Conservation (phyloP, 2,888 invertebrate genomes). For the Nemurella pictetii region DNA sequence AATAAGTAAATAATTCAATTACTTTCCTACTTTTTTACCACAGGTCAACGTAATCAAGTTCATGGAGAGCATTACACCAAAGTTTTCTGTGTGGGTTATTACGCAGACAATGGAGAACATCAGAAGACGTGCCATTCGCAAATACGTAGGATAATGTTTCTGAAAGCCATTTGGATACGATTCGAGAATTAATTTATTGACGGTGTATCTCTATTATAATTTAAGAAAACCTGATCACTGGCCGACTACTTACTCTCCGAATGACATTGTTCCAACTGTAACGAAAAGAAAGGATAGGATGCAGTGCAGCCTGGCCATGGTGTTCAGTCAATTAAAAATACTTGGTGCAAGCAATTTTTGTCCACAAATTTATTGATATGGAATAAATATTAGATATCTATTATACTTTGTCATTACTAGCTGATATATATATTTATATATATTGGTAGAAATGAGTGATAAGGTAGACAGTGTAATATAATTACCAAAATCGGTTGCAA, state of each 20-base stretch:
- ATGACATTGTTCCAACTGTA: no score
- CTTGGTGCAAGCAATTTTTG: not conserved
- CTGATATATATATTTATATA: not conserved
- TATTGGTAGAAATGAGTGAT: no score
- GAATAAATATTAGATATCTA: not conserved
- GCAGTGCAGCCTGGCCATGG: no score
- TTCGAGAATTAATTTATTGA: not conserved
- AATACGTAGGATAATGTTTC: not conserved
- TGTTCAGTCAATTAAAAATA: not conserved
- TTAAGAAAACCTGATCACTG: no score
- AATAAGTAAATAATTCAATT: not conserved
- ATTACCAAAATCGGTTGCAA: not conserved
- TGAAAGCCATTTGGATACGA: not conserved
- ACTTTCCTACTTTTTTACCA: not conserved
- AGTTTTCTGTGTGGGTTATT: conserved; percentile 64
- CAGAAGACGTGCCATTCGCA: conserved; percentile 60
- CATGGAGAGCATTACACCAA: conserved; percentile 58
- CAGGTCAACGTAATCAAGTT: conserved; percentile 48
- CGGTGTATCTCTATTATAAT: not conserved
- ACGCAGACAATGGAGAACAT: conserved; percentile 68
- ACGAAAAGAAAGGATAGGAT: no score
- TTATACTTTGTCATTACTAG: not conserved
- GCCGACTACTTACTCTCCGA: no score
- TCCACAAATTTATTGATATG: not conserved
- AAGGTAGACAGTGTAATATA: no score